phyloP scores from a whole-genome alignment of 64 coral and sea anemone genomes.

The Orbicella faveolata region DNA sequence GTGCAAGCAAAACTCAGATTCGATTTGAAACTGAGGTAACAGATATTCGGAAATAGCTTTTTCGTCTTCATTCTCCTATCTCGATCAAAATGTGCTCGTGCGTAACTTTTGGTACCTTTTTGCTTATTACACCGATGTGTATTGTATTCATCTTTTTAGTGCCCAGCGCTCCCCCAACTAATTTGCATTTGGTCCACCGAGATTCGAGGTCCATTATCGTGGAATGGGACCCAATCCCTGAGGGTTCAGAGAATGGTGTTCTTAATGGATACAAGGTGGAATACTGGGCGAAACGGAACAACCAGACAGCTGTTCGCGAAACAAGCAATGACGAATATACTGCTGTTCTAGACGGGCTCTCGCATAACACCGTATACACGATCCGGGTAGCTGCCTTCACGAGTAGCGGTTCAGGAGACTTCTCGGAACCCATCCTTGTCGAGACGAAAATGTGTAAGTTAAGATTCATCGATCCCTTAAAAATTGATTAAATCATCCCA shows the following conservation, averaged over 20 bases:
- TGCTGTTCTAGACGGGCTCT: neutral
- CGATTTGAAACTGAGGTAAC: no score
- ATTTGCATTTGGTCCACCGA: neutral
- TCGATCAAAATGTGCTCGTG: no score
- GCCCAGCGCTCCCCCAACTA: neutral
- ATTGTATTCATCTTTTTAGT: neutral
- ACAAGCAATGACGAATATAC: neutral
- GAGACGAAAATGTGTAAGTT: conserved; percentile 17
- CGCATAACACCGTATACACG: neutral
- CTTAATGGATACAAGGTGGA: neutral
- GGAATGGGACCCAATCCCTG: conserved; percentile 10
- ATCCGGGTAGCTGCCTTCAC: conserved; percentile 25
- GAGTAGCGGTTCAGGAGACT: neutral
- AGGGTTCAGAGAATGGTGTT: neutral
- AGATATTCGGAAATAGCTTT: no score
- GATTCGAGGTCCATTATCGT: neutral
- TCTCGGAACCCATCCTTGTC: neutral
- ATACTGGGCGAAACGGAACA: neutral
- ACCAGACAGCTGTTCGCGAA: neutral
- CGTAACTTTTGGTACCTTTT: neutral
- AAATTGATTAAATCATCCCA: neutral
- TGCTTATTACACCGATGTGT: neutral
- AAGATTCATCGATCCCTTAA: neutral
- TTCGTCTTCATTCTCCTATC: no score
- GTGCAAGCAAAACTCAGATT: no score